Percentiles rank a stretch among this genome's conserved stretches.
Conservation (phyloP, 2,113 vertebrate species). For the Nannospalax galili region DNA sequence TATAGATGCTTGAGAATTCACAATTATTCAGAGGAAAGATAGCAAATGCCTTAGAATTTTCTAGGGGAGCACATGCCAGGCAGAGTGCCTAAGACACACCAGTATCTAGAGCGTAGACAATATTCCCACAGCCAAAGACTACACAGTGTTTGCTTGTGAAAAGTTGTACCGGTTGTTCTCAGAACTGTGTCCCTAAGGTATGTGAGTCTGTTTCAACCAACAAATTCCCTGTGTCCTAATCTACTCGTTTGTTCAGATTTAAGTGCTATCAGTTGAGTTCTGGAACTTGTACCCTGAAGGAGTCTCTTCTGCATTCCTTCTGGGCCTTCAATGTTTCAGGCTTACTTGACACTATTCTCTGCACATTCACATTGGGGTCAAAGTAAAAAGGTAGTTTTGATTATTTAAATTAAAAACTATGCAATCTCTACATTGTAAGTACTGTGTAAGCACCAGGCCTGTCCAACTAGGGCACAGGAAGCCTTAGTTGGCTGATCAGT, state of each 20-base stretch:
- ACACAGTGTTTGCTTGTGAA: background rate
- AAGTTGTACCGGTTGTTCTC: background rate
- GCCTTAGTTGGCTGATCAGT: background rate
- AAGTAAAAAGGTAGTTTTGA: conserved; percentile 10
- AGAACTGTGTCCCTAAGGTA: background rate
- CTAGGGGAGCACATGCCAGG: too few relatives aligned
- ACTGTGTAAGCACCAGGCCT: background rate
- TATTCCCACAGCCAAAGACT: too few relatives aligned
- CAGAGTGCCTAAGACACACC: too few relatives aligned
- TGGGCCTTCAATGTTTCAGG: background rate
- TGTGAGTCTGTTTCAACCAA: background rate
- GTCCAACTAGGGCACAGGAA: background rate
- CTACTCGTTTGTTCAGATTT: background rate
- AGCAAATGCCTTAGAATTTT: too few relatives aligned
- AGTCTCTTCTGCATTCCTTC: background rate
- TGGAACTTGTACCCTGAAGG: background rate
- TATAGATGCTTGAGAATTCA: too few relatives aligned
- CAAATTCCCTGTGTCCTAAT: background rate
- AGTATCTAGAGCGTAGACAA: too few relatives aligned
- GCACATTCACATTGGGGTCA: background rate
- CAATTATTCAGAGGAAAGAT: too few relatives aligned
- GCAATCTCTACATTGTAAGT: background rate
- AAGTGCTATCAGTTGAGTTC: background rate
- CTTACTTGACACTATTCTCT: conserved; percentile 1
- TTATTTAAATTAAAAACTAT: conserved; percentile 13